Evolutionary conservation across 35 echinoderm and acorn worm species (phyloP).

Genomic region (Diadema setosum): DNA sequence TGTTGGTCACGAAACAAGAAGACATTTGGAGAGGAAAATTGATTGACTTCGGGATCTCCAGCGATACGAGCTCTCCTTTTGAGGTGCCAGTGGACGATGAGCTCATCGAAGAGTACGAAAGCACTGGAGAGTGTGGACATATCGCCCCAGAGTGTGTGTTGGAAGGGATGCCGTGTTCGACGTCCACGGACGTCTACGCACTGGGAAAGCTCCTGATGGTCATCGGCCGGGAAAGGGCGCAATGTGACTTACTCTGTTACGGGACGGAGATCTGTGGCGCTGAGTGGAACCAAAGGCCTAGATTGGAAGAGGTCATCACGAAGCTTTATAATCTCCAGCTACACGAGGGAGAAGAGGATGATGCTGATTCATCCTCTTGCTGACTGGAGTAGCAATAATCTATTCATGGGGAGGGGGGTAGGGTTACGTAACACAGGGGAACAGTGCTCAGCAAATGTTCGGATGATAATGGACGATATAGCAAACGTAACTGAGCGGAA

Average conservation of each 20-base stretch:
- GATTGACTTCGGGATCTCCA: background rate
- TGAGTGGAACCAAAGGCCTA: background rate
- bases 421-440: no score
- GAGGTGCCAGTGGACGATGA: background rate
- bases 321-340: background rate
- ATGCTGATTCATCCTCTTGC: background rate
- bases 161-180: background rate
- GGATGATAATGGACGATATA: no score
- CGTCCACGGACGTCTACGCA: background rate
- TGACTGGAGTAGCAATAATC: no score
- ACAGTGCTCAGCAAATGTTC: no score
- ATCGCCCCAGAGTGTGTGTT: background rate
- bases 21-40: background rate
- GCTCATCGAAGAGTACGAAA: background rate
- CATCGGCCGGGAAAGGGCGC: background rate
- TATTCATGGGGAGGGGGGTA: no score
- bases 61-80: background rate
- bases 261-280: background rate
- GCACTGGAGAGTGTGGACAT: background rate
- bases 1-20: background rate
- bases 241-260: background rate
- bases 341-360: background rate
- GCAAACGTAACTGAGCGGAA: no score
- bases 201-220: background rate
- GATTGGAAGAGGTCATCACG: background rate